phyloP scores from a whole-genome alignment of 1,140 invertebrate species.

The Sipha flava region DNA sequence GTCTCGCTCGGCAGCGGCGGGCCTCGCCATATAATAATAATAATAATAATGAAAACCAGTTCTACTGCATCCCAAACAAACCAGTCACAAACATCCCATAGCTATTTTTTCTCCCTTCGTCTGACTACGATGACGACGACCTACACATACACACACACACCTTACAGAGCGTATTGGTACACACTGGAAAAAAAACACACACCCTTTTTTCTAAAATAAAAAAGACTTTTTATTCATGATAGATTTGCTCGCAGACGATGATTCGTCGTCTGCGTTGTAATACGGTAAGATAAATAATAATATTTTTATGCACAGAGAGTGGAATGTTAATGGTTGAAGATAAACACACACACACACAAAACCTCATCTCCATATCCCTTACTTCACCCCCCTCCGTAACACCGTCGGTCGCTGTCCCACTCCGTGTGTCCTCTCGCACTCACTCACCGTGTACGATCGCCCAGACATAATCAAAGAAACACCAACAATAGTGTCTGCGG shows the following conservation, averaged over 20 bases:
- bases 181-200: not conserved
- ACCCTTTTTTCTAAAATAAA: not conserved
- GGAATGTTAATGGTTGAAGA: slow-evolving; percentile 19
- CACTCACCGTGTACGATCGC: not conserved
- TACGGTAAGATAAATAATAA: not conserved
- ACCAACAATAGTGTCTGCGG: not conserved
- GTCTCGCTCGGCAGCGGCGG: not conserved
- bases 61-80: slow-evolving; percentile 27
- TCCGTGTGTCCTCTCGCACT: not conserved
- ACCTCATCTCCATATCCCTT: not conserved
- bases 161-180: not conserved
- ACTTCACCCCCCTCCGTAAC: not conserved
- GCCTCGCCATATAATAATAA: not conserved
- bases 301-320: slow-evolving; percentile 2
- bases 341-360: not conserved
- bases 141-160: not conserved
- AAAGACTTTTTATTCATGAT: slow-evolving; percentile 10
- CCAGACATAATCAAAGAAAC: not conserved
- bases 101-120: slow-evolving; percentile 19
- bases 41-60: slow-evolving; percentile 24
- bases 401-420: not conserved
- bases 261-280: slow-evolving; percentile 5
- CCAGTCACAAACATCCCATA: slow-evolving; percentile 29
- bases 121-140: not conserved
- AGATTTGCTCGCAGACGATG: slow-evolving; percentile 1